Evolutionary conservation across 2,888 invertebrate genomes (phyloP).

Genomic region (Miltochrista miniata): DNA sequence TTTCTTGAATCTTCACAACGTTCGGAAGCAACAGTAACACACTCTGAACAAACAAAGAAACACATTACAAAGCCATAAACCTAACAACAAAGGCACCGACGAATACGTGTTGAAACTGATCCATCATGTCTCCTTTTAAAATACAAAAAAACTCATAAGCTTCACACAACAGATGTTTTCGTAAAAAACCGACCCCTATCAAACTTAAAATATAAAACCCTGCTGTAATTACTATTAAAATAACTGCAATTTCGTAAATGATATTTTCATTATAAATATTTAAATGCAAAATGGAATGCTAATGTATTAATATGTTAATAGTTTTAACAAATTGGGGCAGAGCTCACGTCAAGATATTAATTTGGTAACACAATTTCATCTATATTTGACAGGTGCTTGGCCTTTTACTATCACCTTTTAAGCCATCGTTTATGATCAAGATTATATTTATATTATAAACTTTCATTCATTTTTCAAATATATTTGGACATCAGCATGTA

Average conservation of each 20-base stretch:
- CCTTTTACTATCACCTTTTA: constrained; percentile 3
- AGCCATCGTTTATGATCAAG: constrained; percentile 2
- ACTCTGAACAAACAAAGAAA: constrained; percentile 81
- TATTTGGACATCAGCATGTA: constrained; percentile 10
- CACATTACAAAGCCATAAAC: constrained; percentile 82
- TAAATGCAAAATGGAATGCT: constrained; percentile 77
- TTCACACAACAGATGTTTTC: constrained; percentile 80
- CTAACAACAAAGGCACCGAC: constrained; percentile 79
- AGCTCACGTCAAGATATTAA: constrained; percentile 54
- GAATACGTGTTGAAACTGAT: constrained; percentile 82
- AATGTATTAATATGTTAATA: constrained; percentile 69
- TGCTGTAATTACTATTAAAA: constrained; percentile 73
- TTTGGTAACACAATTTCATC: constrained; percentile 44
- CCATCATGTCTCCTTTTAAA: constrained; percentile 83
- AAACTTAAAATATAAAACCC: constrained; percentile 60
- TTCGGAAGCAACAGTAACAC: constrained; percentile 70
- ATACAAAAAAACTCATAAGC: constrained; percentile 76
- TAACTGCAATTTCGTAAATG: constrained; percentile 74
- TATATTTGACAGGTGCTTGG: constrained; percentile 45
- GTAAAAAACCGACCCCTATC: constrained; percentile 76
- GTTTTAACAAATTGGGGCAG: constrained; percentile 69
- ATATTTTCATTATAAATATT: constrained; percentile 69
- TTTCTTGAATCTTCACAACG: constrained; percentile 48
- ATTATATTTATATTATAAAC: constrained; percentile 1
- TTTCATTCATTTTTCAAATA: constrained; percentile 5